Evolutionary conservation across 2,888 invertebrate genomes (phyloP).

Genomic region (Gasteruption jaculator): DNA sequence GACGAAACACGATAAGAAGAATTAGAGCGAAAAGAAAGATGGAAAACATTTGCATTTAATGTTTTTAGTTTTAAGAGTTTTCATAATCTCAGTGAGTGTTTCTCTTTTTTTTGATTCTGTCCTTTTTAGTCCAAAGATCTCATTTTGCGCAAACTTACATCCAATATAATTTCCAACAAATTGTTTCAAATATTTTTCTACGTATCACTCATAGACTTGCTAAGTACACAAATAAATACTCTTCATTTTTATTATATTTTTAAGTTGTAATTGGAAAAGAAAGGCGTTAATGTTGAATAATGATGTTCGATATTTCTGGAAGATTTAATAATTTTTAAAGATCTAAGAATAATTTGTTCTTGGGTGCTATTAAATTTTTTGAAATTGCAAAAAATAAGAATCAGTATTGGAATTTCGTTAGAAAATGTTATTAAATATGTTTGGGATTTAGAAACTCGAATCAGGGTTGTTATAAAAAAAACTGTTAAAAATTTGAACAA

Average conservation of each 20-base stretch:
- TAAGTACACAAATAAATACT: neutral
- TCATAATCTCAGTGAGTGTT: neutral
- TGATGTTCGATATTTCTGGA: neutral
- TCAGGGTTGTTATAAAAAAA: too few relatives aligned
- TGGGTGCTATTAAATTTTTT: too few relatives aligned
- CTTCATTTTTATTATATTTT: conserved; percentile 1
- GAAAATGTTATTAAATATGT: too few relatives aligned
- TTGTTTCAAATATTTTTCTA: neutral
- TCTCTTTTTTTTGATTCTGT: conserved; percentile 4
- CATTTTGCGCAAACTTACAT: neutral
- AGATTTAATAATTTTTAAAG: neutral
- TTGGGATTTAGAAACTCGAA: too few relatives aligned
- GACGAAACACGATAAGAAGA: too few relatives aligned
- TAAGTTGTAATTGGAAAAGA: neutral
- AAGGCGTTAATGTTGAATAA: neutral
- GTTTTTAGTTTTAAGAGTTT: conserved; percentile 7
- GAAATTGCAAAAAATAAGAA: too few relatives aligned
- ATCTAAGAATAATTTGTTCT: too few relatives aligned
- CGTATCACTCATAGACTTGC: neutral
- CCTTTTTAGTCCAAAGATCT: conserved; percentile 4
- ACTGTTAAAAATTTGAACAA: too few relatives aligned
- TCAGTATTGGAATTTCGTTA: too few relatives aligned
- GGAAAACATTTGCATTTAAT: conserved; percentile 6
- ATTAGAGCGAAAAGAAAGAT: too few relatives aligned
- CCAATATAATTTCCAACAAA: neutral